Conservation (phyloP, 2,113 vertebrate species). For the Cinclus mexicanus region DNA sequence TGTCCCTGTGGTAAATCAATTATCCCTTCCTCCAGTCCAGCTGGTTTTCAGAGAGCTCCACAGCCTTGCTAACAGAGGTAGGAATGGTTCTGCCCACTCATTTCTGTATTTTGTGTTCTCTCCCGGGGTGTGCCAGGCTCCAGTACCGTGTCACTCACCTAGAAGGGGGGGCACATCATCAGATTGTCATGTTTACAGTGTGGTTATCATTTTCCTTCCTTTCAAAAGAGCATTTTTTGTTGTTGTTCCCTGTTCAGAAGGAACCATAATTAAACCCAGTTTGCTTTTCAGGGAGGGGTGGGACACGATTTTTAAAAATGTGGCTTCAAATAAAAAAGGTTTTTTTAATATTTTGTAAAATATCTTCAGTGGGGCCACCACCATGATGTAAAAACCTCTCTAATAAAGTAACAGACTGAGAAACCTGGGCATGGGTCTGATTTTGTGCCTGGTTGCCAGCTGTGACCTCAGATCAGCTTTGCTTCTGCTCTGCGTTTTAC, state of each 20-base stretch:
- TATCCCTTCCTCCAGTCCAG: background rate
- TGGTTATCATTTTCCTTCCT: background rate
- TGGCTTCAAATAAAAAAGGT: background rate
- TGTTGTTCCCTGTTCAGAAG: background rate
- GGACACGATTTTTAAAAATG: conserved; percentile 13
- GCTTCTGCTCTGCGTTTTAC: background rate
- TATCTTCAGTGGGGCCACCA: background rate
- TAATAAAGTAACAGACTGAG: conserved; percentile 75
- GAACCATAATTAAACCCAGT: background rate
- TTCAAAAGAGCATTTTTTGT: background rate
- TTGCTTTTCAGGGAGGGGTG: background rate
- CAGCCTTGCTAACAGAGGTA: background rate
- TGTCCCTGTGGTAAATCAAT: background rate
- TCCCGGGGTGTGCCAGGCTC: background rate
- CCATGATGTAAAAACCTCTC: conserved; percentile 64
- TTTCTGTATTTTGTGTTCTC: background rate
- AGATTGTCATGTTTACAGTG: background rate
- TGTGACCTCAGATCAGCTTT: background rate
- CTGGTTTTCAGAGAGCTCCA: background rate
- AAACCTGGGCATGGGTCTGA: background rate
- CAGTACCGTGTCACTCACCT: background rate
- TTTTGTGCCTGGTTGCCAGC: background rate
- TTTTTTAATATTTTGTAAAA: conserved; percentile 40
- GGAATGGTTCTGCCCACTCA: background rate
- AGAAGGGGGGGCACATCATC: background rate